Conservation (phyloP, 2,888 invertebrate genomes). For the Caprella mutica region DNA sequence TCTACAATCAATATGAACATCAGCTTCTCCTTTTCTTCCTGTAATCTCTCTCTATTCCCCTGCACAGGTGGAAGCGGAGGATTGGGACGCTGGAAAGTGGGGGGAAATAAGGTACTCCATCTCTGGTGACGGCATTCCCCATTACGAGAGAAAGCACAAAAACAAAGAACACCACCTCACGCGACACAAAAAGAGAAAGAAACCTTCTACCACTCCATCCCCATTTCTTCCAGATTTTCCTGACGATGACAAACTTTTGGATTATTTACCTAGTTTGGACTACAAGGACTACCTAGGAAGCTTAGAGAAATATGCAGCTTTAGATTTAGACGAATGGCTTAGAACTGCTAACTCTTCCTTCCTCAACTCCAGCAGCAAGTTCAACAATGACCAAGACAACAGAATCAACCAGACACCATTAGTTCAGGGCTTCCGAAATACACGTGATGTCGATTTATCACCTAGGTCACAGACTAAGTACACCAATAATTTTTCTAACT, state of each 20-base stretch:
- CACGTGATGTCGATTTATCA: too few relatives aligned
- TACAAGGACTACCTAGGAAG: constrained; percentile 4
- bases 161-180: neutral
- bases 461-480: too few relatives aligned
- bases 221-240: too few relatives aligned
- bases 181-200: neutral
- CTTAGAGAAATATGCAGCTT: constrained; percentile 3
- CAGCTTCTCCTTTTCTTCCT: too few relatives aligned
- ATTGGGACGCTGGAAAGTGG: constrained; percentile 15
- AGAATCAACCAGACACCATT: too few relatives aligned
- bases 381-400: too few relatives aligned
- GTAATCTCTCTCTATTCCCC: too few relatives aligned
- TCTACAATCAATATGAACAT: too few relatives aligned
- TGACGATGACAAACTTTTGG: neutral
- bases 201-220: neutral
- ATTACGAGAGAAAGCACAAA: neutral
- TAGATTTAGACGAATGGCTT: constrained; percentile 5
- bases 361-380: too few relatives aligned
- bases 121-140: constrained; percentile 2
- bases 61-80: constrained; percentile 22
- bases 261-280: too few relatives aligned
- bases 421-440: too few relatives aligned
- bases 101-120: constrained; percentile 13
- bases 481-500: too few relatives aligned
- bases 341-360: neutral